A percentile compares a stretch with the other conserved stretches of the same genome.
These are phyloP conservation scores for Spodoptera littoralis DNA, from an alignment of 2,888 invertebrate species.

Conservation along the genomic window DNA sequence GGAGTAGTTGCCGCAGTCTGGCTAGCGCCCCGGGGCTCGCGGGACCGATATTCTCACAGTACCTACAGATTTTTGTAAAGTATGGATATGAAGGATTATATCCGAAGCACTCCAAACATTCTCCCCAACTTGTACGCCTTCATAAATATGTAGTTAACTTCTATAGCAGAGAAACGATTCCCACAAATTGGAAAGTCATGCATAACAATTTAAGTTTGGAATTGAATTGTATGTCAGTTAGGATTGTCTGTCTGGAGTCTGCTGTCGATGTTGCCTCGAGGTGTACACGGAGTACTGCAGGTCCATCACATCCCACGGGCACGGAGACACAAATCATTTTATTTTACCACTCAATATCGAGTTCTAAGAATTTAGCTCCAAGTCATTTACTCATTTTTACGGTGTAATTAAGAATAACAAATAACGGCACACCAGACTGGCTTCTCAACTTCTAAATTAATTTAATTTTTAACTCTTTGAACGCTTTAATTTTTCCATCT, in stretches of 20 bases:
- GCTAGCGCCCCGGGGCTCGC: constrained; percentile 47
- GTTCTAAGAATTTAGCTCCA: constrained; percentile 8
- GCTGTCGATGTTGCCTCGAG: constrained; percentile 10
- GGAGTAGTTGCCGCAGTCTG: constrained; percentile 31
- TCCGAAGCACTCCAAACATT: constrained; percentile 59
- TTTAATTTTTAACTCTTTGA: constrained; percentile 44
- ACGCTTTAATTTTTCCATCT: constrained; percentile 31
- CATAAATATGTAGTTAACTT: constrained; percentile 72
- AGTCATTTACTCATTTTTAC: constrained; percentile 34
- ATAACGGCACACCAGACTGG: constrained; percentile 34
- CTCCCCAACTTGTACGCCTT: constrained; percentile 57
- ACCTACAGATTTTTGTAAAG: constrained; percentile 74
- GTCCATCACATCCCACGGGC: neutral
- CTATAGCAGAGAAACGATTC: constrained; percentile 55
- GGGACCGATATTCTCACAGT: constrained; percentile 74
- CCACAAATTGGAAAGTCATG: constrained; percentile 67
- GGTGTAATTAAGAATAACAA: constrained; percentile 48
- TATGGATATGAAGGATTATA: constrained; percentile 71
- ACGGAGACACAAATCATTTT: too few species aligned
- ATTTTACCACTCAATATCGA: constrained; percentile 3
- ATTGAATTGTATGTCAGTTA: constrained; percentile 46
- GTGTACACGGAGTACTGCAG: constrained; percentile 12
- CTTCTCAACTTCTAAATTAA: constrained; percentile 44
- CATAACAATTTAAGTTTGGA: constrained; percentile 60
- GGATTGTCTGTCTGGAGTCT: constrained; percentile 3